Base-by-base conservation (phyloP, 2,888 invertebrate species). In the Sericinus montela region DNA sequence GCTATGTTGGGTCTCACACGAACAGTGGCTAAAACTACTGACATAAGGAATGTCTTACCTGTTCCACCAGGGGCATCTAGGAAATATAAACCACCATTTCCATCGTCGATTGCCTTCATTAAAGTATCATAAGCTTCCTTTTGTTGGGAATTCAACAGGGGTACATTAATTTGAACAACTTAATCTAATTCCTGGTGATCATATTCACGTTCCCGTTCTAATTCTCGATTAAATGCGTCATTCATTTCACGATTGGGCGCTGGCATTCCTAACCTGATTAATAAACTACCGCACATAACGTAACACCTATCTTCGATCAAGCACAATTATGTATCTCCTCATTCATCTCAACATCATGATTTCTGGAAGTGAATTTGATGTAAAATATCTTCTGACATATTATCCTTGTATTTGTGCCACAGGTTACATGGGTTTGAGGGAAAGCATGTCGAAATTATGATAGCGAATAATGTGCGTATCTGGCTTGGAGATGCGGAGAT, bases 211-310 rank as follows among this genome's bases (percentile, higher is more conserved):
- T 69, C 66, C 7, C 65, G 62, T 63, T 65, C 59, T 62, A 65
- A 64, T 58, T 71, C 65, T 59, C 53, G 23, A 60, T 60, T 59
- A 56, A 63, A 60, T 60, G 58, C 58, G 56, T 57, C 57, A 56
- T 59, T 59, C 51, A 61, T 57, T 58, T n/a, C 55, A 32, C 62
- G 56, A 63, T 63, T n/a, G 51, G 61, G 61, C 29, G 60, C 51
- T 51, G 47, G 55, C 60, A 61, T 52, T 19, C 19, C 19, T 19
- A 19, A 19, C 19, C 19, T 19, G 19, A 19, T 5, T 19, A 19
- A 19, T 19, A 19, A 19, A 19, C 19, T 19, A 19, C 19, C 2
- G 19, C 19, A 19, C 19, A 19, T 19, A 5, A 19, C 3, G 19
- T 19, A 19, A 19, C 19, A 19, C 19, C 2, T 19, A 5, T 19